phyloP scores from a whole-genome alignment of 2,797 vertebrate species.

The Lophius americanus region DNA sequence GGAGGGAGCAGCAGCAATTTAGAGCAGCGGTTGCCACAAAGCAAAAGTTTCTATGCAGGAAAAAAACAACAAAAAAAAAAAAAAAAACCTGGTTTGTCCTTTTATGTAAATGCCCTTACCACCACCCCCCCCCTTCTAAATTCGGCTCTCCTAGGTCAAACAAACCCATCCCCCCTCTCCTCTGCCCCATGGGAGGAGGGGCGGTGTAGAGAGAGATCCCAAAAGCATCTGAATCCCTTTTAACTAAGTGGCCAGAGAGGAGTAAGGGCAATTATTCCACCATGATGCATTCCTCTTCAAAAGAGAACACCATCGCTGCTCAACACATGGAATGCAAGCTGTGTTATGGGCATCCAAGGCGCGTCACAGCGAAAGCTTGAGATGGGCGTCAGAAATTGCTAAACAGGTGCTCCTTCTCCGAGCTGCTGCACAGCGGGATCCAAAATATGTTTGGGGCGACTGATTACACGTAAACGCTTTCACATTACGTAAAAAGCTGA shows the following conservation, averaged over 20 bases:
- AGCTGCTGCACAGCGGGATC: background rate
- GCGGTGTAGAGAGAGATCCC: conserved; percentile 65
- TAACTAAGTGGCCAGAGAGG: conserved; percentile 78
- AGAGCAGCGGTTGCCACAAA: background rate
- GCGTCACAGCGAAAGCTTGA: conserved; percentile 19
- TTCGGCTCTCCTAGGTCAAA: conserved; percentile 77
- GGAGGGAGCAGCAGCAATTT: conserved; percentile 7
- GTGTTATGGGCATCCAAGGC: conserved; percentile 53
- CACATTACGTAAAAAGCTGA: no score
- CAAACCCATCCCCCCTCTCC: conserved; percentile 74
- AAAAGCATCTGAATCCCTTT: conserved; percentile 84
- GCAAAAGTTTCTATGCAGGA: conserved; percentile 12
- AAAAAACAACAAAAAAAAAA: conserved; percentile 24
- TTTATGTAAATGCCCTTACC: conserved; percentile 69
- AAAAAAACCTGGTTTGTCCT: conserved; percentile 38
- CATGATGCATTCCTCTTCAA: conserved; percentile 79
- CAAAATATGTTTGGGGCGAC: background rate
- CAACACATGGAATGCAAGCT: conserved; percentile 67
- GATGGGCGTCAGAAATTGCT: conserved; percentile 10
- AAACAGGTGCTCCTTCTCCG: conserved; percentile 52
- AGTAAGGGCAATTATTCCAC: conserved; percentile 82
- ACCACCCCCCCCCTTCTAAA: conserved; percentile 52
- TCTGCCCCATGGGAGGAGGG: conserved; percentile 73
- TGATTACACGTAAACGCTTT: background rate
- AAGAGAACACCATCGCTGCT: conserved; percentile 70